Base-by-base conservation (phyloP, 2,113 vertebrate species). In the Lophius piscatorius region DNA sequence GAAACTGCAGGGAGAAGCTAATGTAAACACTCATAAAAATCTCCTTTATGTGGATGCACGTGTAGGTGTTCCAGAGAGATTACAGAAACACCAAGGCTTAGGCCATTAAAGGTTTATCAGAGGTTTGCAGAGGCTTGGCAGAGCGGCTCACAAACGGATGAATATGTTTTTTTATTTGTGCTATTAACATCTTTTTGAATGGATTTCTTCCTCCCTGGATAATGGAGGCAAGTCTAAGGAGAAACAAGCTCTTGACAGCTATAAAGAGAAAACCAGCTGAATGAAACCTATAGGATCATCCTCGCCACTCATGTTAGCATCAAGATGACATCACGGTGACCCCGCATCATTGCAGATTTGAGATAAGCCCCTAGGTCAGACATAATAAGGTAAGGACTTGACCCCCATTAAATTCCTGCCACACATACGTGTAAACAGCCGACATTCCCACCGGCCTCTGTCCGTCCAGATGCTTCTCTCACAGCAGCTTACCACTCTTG, bases 51-150 rank as follows among this genome's bases (percentile, higher is more conserved):
- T 9, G 39, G 7, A 18, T 70, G 52, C 40, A 71, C 72, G 50
- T 61, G 63, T 76, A 82, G 76, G 63, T 76, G 70, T 41, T 70
- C 51, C 36, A 39, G 20, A 58, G 63, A 35, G 63, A 80, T 70
- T 80, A 52, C 62, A 45, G 41, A 58, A 63, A 60, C 55, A 41
- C 22, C 23, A 52, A 55, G 16, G 40, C 40, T 31, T 51, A 63
- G 64, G 66, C 73, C 61, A 69, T 80, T 80, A 73, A 61, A 70
- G 73, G 67, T 82, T 90, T 87, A 90, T 89, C 83, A 66, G 69
- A 76, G 73, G 47, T 75, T 67, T 69, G 59, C 88, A 88, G 84
- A 34, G 49, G 63, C 44, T 65, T 42, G 44, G 70, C 38, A 54
- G 51, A 76, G 42, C 23, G 1, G 3, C 16, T 64, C 57, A 57